Conservation (phyloP, 2,113 vertebrate species). For the Miniopterus natalensis region DNA sequence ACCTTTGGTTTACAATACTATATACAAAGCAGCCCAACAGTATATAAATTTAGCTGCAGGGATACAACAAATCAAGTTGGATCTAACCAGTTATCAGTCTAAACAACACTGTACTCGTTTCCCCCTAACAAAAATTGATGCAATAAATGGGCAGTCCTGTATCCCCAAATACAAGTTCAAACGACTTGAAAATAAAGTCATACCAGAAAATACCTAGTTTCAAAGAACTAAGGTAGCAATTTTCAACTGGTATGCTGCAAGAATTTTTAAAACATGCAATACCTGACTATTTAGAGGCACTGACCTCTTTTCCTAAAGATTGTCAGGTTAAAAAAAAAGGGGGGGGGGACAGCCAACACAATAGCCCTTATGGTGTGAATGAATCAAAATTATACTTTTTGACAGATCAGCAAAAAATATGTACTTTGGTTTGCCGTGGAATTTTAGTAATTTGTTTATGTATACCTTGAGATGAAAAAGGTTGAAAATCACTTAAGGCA, state of each 20-base stretch:
- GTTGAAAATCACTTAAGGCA: background rate
- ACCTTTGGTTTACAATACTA: background rate
- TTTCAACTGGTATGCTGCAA: background rate
- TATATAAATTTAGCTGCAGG: background rate
- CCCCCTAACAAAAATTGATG: background rate
- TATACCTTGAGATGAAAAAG: background rate
- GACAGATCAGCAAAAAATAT: background rate
- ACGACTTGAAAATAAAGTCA: constrained; percentile 21
- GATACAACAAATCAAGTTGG: constrained; percentile 9
- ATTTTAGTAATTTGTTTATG: background rate
- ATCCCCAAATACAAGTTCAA: background rate
- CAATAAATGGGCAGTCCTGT: background rate
- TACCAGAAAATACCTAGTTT: constrained; percentile 32
- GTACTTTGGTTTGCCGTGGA: background rate
- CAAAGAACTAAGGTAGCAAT: background rate
- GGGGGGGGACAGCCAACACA: background rate
- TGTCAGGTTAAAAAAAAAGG: no score
- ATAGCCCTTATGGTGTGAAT: background rate
- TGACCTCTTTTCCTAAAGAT: background rate
- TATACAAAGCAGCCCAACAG: background rate
- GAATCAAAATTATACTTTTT: background rate
- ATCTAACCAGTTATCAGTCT: constrained; percentile 12
- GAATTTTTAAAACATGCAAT: background rate
- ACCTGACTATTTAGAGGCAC: background rate
- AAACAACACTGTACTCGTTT: background rate